Conservation (phyloP, 2,888 invertebrate genomes). For the Trachelus tabidus region DNA sequence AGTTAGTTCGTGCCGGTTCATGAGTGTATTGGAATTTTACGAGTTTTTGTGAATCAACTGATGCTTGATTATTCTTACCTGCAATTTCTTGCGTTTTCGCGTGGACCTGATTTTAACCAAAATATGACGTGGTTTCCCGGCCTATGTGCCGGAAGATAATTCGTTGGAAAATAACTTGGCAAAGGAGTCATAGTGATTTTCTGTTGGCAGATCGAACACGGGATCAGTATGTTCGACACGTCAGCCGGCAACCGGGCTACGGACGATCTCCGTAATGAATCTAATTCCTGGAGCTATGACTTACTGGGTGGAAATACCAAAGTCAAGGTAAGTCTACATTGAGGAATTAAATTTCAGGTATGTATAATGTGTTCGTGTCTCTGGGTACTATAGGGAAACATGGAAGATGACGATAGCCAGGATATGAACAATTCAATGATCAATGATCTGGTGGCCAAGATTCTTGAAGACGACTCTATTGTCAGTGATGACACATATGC, state of each 20-base stretch:
- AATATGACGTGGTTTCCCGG: not conserved
- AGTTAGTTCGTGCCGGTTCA: not conserved
- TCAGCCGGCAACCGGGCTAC: conserved; percentile 49
- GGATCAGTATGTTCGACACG: conserved; percentile 57
- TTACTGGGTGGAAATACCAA: conserved; percentile 45
- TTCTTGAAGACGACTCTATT: conserved; percentile 72
- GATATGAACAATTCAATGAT: conserved; percentile 71
- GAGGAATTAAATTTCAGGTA: not conserved
- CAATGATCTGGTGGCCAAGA: conserved; percentile 74
- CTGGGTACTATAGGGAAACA: conserved; percentile 38
- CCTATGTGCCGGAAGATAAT: not conserved
- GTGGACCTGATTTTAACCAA: not conserved
- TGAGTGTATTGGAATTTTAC: not conserved
- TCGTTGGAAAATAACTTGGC: not conserved
- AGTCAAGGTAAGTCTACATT: conserved; percentile 38
- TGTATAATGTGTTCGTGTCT: not conserved
- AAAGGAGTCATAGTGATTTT: not conserved
- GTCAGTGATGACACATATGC: conserved; percentile 44
- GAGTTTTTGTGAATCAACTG: not conserved
- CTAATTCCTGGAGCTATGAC: conserved; percentile 59
- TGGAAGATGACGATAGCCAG: conserved; percentile 60
- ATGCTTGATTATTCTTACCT: not conserved
- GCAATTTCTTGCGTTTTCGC: not conserved
- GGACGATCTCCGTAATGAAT: conserved; percentile 50
- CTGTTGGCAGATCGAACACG: conserved; percentile 45